phyloP scores from a whole-genome alignment of 2,888 invertebrate genomes.

The Myopa tessellatipennis region DNA sequence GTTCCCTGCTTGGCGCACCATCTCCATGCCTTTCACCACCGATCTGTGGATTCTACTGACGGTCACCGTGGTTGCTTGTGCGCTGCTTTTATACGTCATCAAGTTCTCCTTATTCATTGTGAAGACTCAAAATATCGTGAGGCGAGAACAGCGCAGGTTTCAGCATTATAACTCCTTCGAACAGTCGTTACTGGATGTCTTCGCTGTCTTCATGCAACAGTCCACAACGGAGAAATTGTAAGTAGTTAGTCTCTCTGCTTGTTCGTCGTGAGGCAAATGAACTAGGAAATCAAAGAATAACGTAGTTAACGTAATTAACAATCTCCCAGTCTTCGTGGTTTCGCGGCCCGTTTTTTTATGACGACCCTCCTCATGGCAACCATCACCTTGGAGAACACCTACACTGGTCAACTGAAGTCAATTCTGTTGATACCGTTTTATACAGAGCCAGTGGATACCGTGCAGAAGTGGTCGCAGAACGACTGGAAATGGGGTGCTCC shows the following conservation, averaged over 20 bases:
- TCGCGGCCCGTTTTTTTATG: conserved; percentile 59
- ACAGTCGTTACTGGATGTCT: conserved; percentile 57
- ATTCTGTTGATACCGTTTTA: conserved; percentile 62
- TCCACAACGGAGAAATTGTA: conserved; percentile 59
- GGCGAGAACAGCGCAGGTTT: conserved; percentile 29
- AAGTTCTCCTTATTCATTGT: conserved; percentile 49
- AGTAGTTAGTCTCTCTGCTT: neutral
- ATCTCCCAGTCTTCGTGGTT: conserved; percentile 53
- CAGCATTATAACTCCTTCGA: conserved; percentile 47
- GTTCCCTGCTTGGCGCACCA: conserved; percentile 60
- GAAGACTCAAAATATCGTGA: conserved; percentile 7
- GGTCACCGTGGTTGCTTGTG: conserved; percentile 53
- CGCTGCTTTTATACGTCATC: conserved; percentile 54
- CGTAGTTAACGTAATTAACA: neutral
- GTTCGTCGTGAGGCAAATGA: neutral
- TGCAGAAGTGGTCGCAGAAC: conserved; percentile 58
- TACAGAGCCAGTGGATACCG: conserved; percentile 60
- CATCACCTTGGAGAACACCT: conserved; percentile 64
- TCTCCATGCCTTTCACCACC: conserved; percentile 58
- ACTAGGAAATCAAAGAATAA: neutral
- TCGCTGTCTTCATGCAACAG: conserved; percentile 65
- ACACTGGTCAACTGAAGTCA: conserved; percentile 65
- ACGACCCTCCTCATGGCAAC: conserved; percentile 60
- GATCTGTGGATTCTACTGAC: conserved; percentile 57
- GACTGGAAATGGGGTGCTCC: conserved; percentile 65